Evolutionary conservation across 2,888 invertebrate genomes (phyloP).

Genomic region (Microctonus brassicae): DNA sequence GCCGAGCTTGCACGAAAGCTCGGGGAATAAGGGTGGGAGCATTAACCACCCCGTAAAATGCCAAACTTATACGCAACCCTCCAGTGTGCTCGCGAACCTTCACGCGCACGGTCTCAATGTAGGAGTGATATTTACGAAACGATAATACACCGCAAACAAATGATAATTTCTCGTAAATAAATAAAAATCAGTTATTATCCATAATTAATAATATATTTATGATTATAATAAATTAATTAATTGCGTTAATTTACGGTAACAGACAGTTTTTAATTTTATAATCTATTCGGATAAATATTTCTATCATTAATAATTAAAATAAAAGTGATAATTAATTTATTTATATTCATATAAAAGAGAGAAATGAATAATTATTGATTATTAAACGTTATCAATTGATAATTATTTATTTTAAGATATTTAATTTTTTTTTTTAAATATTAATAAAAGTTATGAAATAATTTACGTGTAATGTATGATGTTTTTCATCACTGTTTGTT

Average conservation of each 20-base stretch:
- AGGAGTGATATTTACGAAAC: background rate
- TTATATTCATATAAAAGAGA: background rate
- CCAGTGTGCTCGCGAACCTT: slow-evolving; percentile 63
- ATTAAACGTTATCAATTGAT: background rate
- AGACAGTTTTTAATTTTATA: background rate
- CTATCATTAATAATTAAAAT: background rate
- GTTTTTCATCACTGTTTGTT: background rate
- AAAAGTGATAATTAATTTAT: background rate
- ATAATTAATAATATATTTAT: too few species aligned
- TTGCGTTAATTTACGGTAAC: background rate
- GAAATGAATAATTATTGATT: background rate
- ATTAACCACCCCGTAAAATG: slow-evolving; percentile 18
- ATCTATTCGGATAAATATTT: background rate
- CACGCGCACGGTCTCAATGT: slow-evolving; percentile 53
- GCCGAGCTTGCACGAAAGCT: slow-evolving; percentile 57
- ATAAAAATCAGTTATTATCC: too few species aligned
- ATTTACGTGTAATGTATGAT: background rate
- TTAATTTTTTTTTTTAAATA: background rate
- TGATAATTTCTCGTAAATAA: too few species aligned
- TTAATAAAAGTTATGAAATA: background rate
- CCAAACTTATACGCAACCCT: slow-evolving; percentile 40
- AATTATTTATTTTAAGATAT: background rate
- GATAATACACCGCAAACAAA: too few species aligned
- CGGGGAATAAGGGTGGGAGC: slow-evolving; percentile 23
- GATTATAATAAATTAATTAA: background rate